Conservation (phyloP, 2,113 vertebrate genomes). For the Poicephalus gulielmi region DNA sequence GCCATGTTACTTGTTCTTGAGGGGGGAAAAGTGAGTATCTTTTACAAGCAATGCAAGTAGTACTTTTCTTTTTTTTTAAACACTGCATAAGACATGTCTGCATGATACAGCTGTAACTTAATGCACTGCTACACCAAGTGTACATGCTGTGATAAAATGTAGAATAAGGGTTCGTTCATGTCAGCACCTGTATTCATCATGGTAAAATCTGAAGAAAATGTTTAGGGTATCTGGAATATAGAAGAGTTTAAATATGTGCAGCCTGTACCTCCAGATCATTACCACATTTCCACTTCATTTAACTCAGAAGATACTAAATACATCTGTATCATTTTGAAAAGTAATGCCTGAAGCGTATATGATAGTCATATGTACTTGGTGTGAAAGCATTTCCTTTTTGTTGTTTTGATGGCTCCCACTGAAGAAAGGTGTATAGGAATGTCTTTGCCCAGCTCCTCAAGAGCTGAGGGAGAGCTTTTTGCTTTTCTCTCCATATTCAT, state of each 20-base stretch:
- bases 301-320: not conserved
- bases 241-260: not conserved
- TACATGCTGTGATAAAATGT: accelerated
- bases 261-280: not conserved
- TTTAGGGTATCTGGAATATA: not conserved
- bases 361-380: not conserved
- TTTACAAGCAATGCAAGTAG: not conserved
- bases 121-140: not conserved
- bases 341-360: not conserved
- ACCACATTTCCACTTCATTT: not conserved
- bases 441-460: not conserved
- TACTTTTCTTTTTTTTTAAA: not conserved
- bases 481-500: not conserved
- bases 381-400: not conserved
- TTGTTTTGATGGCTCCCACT: not conserved
- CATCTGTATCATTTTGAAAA: not conserved
- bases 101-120: not conserved
- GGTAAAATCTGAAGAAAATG: not conserved
- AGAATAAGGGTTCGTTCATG: not conserved
- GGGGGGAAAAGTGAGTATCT: not conserved
- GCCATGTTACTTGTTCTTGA: not conserved
- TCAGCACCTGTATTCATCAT: not conserved
- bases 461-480: not conserved
- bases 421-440: not conserved
- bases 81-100: not conserved